These are phyloP conservation scores for Vanessa tameamea DNA, from an alignment of 1,140 invertebrate genomes.

Conservation along the genomic window DNA sequence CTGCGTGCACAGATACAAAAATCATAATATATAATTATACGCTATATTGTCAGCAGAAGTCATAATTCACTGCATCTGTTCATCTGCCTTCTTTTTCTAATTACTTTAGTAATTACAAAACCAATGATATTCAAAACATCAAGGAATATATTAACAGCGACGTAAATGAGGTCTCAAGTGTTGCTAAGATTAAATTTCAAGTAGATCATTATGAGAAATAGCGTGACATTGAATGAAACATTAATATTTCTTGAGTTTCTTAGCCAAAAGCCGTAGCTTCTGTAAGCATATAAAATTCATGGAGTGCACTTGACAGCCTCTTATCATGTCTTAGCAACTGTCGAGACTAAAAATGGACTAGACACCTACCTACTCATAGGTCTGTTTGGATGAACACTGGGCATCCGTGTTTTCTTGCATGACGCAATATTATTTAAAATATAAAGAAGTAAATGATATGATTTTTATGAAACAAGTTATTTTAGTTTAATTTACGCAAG, in stretches of 20 bases:
- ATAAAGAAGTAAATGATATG: too few relatives aligned
- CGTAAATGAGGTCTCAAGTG: not conserved
- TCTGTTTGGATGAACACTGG: not conserved
- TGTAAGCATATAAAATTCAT: slow-evolving; percentile 13
- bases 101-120: not conserved
- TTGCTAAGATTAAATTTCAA: not conserved
- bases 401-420: too few relatives aligned
- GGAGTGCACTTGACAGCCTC: slow-evolving; percentile 1
- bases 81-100: too few relatives aligned
- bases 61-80: too few relatives aligned
- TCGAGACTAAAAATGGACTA: slow-evolving; percentile 14
- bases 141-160: not conserved
- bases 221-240: slow-evolving; percentile 1
- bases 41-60: too few relatives aligned
- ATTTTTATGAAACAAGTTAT: too few relatives aligned
- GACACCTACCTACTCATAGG: not conserved
- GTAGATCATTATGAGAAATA: slow-evolving; percentile 5
- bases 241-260: slow-evolving; percentile 9
- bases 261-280: slow-evolving; percentile 1
- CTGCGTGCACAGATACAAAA: too few relatives aligned
- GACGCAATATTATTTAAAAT: too few relatives aligned
- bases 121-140: not conserved
- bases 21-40: too few relatives aligned
- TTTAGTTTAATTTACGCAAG: too few relatives aligned
- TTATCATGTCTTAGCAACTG: slow-evolving; percentile 12